Percentiles rank a stretch among this genome's conserved stretches.
phyloP scores from a whole-genome alignment of 2,113 vertebrate species.

The Leptocoma aspasia region DNA sequence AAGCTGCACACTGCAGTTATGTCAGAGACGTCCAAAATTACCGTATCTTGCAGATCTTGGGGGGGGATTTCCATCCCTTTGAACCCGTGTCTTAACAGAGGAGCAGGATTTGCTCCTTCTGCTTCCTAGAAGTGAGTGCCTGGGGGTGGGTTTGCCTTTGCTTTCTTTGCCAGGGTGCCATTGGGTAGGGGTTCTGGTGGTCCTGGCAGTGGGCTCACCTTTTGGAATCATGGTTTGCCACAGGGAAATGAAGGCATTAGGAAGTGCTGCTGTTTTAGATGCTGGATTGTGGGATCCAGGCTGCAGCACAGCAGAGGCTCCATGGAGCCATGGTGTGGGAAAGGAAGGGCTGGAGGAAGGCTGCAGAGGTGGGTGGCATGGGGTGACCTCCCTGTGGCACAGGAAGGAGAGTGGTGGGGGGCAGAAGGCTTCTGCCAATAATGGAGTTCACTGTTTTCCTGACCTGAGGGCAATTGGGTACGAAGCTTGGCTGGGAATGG shows the following conservation, averaged over 20 bases:
- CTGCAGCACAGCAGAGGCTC: not conserved
- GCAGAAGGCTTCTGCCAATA: conserved; percentile 29
- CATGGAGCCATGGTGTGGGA: not conserved
- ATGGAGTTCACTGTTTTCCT: conserved; percentile 55
- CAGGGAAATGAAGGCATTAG: not conserved
- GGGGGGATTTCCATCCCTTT: not conserved
- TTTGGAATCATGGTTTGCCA: accelerated
- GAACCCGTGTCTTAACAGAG: not conserved
- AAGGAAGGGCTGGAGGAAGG: not conserved
- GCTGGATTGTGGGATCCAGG: not conserved
- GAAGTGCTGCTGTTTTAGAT: not conserved
- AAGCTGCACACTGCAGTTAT: not conserved
- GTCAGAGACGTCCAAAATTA: not conserved
- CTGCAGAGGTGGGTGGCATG: not conserved
- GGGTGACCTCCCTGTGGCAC: not conserved
- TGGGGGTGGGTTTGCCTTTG: not conserved
- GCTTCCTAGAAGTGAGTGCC: not conserved
- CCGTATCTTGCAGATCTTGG: not conserved
- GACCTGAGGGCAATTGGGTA: conserved; percentile 44
- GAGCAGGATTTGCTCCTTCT: not conserved
- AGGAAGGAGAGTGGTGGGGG: conserved; percentile 12
- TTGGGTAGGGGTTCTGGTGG: not conserved
- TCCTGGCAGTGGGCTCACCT: not conserved
- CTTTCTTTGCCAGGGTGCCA: not conserved
- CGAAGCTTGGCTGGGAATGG: conserved; percentile 47